These are phyloP conservation scores for Mustela nigripes DNA, from an alignment of 2,113 vertebrate species.

Conservation along the genomic window DNA sequence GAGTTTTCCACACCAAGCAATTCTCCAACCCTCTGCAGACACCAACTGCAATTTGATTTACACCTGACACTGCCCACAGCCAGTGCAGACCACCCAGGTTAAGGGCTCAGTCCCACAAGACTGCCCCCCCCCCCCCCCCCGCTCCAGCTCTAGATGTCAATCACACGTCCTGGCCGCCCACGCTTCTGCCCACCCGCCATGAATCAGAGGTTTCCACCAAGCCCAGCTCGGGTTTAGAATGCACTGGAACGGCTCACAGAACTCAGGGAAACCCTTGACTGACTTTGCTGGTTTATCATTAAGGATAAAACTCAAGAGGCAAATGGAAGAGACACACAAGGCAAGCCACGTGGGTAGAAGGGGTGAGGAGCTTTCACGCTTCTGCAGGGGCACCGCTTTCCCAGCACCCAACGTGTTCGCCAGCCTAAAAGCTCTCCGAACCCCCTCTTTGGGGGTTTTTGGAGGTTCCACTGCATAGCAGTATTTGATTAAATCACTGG, in stretches of 20 bases:
- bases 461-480: not conserved
- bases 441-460: not conserved
- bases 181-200: rapidly evolving
- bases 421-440: no score
- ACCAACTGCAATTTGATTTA: rapidly evolving
- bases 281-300: rapidly evolving
- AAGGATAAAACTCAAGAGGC: not conserved
- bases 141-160: rapidly evolving
- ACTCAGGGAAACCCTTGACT: no score
- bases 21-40: not conserved
- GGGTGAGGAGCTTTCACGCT: rapidly evolving
- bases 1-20: not conserved
- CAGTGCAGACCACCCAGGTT: not conserved
- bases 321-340: rapidly evolving
- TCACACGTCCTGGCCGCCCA: not conserved
- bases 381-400: not conserved
- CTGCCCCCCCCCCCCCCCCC: not conserved
- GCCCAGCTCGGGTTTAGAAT: rapidly evolving
- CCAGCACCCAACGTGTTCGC: not conserved
- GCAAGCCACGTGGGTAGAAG: rapidly evolving
- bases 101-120: not conserved
- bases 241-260: not conserved
- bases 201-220: no score
- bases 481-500: not conserved
- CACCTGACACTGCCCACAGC: not conserved